A percentile compares a stretch with the other conserved stretches of the same genome.
Evolutionary conservation across 2,797 vertebrate genomes (phyloP).

Genomic region (Characodon lateralis): DNA sequence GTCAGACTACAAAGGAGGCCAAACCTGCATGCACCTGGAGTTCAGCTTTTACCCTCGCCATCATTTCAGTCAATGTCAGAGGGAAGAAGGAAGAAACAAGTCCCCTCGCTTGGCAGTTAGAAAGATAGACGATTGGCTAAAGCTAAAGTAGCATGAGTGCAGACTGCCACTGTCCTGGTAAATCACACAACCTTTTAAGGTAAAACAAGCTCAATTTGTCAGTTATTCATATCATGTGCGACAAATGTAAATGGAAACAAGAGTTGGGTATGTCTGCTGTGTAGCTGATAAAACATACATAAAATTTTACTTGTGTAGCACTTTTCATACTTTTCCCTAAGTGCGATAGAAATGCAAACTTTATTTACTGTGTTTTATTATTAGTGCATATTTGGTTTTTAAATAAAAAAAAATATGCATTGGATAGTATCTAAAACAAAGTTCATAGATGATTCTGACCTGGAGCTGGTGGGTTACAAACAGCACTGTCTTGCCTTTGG

Average conservation of each 20-base stretch:
- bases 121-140: neutral
- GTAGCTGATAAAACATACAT: neutral
- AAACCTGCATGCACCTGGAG: neutral
- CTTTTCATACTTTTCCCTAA: neutral
- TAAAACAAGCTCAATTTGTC: neutral
- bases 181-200: neutral
- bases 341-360: neutral
- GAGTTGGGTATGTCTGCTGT: neutral
- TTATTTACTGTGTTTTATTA: too few species aligned
- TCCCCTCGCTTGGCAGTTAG: neutral
- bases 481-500: conserved; percentile 80
- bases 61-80: neutral
- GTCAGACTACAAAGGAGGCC: neutral
- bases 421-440: neutral
- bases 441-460: conserved; percentile 57
- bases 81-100: neutral
- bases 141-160: neutral
- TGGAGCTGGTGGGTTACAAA: conserved; percentile 89
- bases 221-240: neutral
- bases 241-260: neutral
- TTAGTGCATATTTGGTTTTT: too few species aligned
- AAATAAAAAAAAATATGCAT: neutral
- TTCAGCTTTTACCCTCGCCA: neutral
- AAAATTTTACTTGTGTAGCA: too few species aligned
- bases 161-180: neutral